Base-by-base conservation (phyloP, 37 sponge, comb jelly and placozoan genomes). In the Diacarnus erythraeanus region DNA sequence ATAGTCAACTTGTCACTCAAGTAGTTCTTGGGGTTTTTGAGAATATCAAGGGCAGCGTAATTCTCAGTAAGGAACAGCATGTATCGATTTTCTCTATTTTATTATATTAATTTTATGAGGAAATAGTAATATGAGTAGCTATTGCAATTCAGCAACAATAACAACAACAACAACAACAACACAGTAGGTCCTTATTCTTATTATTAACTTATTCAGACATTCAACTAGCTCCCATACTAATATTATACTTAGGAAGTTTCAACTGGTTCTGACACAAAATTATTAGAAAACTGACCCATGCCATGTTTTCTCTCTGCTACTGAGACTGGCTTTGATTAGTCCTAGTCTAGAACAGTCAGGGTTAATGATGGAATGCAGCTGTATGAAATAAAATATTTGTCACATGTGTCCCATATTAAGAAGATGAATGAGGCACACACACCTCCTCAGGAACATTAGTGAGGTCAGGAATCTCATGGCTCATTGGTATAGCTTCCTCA, bases 21-120 rank as follows among this genome's bases (percentile, higher is more conserved):
- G 57, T 81, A 84, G 42, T 71, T 39, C 71, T 40, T 71, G 42
- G 92, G 72, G 20, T 92, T 72, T 26, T 85, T 72, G 40, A 96
- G 66, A 68, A 93, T 93, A 34, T 91, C 79, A 37, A 97, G 78
- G 21, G 97, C 95, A 41, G 97, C 91, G 72, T 97, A 85, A 76
- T 93, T 97, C 60, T 94, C 92, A 51, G 97, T 94, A 42, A 97
- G 66, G 51, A 97, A 82, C 59, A 97, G 76, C 34, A 97, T 83
- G 56, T 97, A 97, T 29, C 97, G 94, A 54, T 86, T 97, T 56
- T 94, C 97, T 23, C 94, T 88, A 42, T 63, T 30, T 6, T 29
- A 63, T n/a, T 20, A 63, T 63, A 63, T 6, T 15, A 63, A 30
- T 30, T 15, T 30, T 6, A 30, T 30, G 51, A 20, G n/a, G n/a